These are phyloP conservation scores for Sinocyclocheilus rhinocerous DNA, from an alignment of 2,113 vertebrate species.

Conservation along the genomic window DNA sequence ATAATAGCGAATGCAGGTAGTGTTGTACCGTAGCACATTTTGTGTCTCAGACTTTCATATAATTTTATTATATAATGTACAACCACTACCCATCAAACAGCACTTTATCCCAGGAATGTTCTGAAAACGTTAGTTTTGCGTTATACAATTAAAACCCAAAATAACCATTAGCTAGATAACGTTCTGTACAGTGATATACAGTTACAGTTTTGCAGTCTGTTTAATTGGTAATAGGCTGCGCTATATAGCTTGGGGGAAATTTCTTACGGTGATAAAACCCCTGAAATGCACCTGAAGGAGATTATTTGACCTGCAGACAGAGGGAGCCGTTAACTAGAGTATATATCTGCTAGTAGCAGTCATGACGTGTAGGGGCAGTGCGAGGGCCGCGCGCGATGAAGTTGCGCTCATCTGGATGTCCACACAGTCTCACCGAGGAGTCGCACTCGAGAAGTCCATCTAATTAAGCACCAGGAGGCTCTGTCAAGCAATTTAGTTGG, in stretches of 20 bases:
- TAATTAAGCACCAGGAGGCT: not conserved
- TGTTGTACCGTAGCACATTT: not conserved
- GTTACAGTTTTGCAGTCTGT: not conserved
- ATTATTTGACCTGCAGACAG: constrained; percentile 36
- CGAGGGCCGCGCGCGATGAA: constrained; percentile 67
- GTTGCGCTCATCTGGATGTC: constrained; percentile 71
- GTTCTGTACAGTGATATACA: too few species aligned
- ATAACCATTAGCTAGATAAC: too few species aligned
- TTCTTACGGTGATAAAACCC: too few species aligned
- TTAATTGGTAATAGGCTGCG: too few species aligned
- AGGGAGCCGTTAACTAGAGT: constrained; percentile 44
- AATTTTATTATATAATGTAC: too few species aligned
- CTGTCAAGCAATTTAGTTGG: not conserved
- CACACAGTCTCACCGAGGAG: constrained; percentile 57
- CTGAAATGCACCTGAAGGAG: not conserved
- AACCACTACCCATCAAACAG: too few species aligned
- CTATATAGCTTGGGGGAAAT: too few species aligned
- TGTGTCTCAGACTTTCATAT: not conserved
- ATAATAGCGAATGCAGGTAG: not conserved
- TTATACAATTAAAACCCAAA: too few species aligned
- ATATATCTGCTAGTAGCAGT: not conserved
- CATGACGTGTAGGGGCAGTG: constrained; percentile 72
- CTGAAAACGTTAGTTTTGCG: too few species aligned
- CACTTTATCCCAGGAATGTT: too few species aligned
- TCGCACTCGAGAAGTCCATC: constrained; percentile 1